Percentiles rank a stretch among this genome's conserved stretches.
Evolutionary conservation across 2,797 vertebrate species (phyloP).

Genomic region (Arctocebus calabarensis): DNA sequence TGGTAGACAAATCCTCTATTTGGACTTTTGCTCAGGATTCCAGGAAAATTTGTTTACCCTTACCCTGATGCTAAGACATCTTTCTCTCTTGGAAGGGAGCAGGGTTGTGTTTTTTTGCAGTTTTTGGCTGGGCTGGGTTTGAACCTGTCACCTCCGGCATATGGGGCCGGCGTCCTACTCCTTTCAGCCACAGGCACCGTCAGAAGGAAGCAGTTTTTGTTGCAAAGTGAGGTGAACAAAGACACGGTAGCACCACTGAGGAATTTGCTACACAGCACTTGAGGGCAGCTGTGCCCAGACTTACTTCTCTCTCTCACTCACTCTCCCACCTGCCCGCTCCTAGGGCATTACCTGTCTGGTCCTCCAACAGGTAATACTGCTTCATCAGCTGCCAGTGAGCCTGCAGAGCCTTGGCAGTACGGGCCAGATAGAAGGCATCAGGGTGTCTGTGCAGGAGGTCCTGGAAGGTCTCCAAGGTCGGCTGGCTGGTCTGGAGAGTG

Average conservation of each 20-base stretch:
- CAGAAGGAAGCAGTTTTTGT: neutral
- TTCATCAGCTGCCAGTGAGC: conserved; percentile 98
- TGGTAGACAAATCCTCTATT: neutral
- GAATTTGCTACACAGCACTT: neutral
- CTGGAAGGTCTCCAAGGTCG: conserved; percentile 96
- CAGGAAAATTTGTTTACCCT: neutral
- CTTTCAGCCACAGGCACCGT: too few relatives aligned
- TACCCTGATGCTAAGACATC: neutral
- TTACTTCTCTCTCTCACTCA: neutral
- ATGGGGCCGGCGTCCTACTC: too few relatives aligned
- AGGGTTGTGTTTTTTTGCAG: too few relatives aligned
- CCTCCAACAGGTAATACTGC: conserved; percentile 97
- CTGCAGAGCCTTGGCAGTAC: conserved; percentile 95
- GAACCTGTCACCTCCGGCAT: too few relatives aligned
- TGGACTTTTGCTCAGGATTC: neutral
- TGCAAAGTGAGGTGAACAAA: neutral
- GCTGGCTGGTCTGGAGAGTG: conserved; percentile 92
- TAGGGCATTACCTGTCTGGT: conserved; percentile 93
- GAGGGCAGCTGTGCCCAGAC: neutral
- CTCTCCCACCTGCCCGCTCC: neutral
- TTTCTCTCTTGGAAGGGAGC: neutral
- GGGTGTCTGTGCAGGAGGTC: conserved; percentile 95
- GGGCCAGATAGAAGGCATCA: conserved; percentile 94
- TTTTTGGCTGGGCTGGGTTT: too few relatives aligned
- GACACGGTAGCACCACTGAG: neutral